A percentile compares a stretch with the other conserved stretches of the same genome.
Evolutionary conservation across 1,140 invertebrate species (phyloP).

Genomic region (Diachasma alloeum): DNA sequence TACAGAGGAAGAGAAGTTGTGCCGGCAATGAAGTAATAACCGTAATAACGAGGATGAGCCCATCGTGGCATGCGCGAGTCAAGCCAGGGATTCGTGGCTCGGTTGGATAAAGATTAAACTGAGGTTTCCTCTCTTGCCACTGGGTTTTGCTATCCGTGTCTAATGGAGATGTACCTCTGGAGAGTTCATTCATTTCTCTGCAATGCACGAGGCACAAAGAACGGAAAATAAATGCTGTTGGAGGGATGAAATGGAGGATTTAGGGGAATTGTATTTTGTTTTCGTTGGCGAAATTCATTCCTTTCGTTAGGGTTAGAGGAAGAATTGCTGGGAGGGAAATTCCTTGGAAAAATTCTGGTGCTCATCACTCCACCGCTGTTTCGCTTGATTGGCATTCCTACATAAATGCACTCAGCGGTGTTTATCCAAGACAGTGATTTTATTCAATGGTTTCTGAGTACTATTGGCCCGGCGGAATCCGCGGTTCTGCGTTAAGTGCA

Average conservation of each 20-base stretch:
- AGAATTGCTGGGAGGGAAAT: neutral
- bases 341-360: neutral
- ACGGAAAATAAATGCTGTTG: neutral
- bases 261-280: neutral
- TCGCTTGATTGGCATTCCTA: too few relatives aligned
- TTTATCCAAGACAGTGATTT: too few relatives aligned
- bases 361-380: too few relatives aligned
- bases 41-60: constrained; percentile 10
- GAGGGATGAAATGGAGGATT: neutral
- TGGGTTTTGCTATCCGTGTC: neutral
- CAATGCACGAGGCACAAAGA: neutral
- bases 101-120: constrained; percentile 10
- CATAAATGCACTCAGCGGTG: too few relatives aligned
- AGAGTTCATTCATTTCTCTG: neutral
- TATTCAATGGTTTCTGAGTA: too few relatives aligned
- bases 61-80: neutral
- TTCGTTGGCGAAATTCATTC: neutral
- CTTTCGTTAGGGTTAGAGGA: too few relatives aligned
- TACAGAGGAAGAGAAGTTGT: neutral
- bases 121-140: neutral
- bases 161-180: neutral
- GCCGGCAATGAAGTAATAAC: constrained; percentile 10
- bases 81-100: constrained; percentile 3
- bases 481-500: too few relatives aligned
- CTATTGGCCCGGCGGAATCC: too few relatives aligned